phyloP scores from a whole-genome alignment of 53 echinoderm and acorn worm genomes.

The Astropecten irregularis region DNA sequence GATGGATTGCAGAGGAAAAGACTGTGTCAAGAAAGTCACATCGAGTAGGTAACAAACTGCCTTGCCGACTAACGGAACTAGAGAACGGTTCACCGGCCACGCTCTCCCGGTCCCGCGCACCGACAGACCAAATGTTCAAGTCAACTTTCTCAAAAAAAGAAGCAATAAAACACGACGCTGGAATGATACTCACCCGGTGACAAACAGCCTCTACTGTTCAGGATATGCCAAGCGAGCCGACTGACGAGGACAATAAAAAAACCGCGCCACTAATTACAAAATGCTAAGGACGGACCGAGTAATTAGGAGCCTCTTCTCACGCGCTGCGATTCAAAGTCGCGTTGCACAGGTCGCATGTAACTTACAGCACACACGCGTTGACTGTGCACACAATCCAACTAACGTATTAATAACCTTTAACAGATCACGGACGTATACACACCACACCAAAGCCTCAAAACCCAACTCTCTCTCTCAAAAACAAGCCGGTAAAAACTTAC shows the following conservation, averaged over 20 bases:
- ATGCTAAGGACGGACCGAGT: conserved; percentile 65
- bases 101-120: no score
- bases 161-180: no score
- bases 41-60: background rate
- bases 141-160: no score
- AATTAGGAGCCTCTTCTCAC: conserved; percentile 71
- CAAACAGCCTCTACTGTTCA: conserved; percentile 21
- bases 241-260: conserved; percentile 50
- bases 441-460: background rate
- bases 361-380: conserved; percentile 18
- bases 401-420: no score
- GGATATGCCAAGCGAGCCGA: conserved; percentile 32
- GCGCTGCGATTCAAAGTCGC: conserved; percentile 50
- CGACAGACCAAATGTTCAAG: no score
- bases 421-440: no score
- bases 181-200: conserved; percentile 5
- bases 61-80: no score
- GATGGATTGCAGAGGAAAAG: background rate
- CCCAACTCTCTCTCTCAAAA: background rate
- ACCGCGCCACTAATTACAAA: conserved; percentile 63
- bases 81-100: no score
- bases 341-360: conserved; percentile 34
- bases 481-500: conserved; percentile 1
- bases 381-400: no score
- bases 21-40: background rate